phyloP scores from a whole-genome alignment of 2,797 vertebrate species.

The Liasis olivaceus region DNA sequence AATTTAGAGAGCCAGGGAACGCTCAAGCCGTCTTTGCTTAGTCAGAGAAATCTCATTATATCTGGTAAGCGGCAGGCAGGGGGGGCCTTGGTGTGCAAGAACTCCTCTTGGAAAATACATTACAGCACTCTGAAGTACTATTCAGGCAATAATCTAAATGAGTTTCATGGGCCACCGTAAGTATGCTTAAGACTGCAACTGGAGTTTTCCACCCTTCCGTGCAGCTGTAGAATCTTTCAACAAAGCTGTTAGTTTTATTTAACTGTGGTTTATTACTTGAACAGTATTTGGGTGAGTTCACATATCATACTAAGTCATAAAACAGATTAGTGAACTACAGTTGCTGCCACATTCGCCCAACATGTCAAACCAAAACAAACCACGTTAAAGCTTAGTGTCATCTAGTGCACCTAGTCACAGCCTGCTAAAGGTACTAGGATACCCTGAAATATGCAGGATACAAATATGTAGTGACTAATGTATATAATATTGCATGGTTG shows the following conservation, averaged over 20 bases:
- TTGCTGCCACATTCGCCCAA: too few species aligned
- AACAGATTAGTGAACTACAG: too few species aligned
- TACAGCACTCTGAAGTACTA: too few species aligned
- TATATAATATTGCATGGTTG: neutral
- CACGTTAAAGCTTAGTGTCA: too few species aligned
- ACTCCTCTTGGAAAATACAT: too few species aligned
- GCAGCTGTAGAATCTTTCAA: neutral
- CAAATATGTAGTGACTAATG: neutral
- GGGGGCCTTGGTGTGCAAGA: too few species aligned
- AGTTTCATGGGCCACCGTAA: neutral
- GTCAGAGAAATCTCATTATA: neutral
- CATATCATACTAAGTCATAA: too few species aligned
- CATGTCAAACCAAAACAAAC: too few species aligned
- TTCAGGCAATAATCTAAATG: neutral
- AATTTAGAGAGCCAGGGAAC: too few species aligned
- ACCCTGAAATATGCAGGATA: neutral
- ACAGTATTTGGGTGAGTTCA: too few species aligned
- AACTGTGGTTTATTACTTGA: neutral
- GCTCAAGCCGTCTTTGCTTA: neutral
- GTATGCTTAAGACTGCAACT: neutral
- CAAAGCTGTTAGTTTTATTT: neutral
- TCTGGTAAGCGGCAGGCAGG: neutral
- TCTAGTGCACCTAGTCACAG: too few species aligned
- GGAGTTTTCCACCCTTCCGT: rapidly evolving
- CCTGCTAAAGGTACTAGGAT: neutral